Base-by-base conservation (phyloP, 2,888 invertebrate genomes). In the Abrostola triplasia region DNA sequence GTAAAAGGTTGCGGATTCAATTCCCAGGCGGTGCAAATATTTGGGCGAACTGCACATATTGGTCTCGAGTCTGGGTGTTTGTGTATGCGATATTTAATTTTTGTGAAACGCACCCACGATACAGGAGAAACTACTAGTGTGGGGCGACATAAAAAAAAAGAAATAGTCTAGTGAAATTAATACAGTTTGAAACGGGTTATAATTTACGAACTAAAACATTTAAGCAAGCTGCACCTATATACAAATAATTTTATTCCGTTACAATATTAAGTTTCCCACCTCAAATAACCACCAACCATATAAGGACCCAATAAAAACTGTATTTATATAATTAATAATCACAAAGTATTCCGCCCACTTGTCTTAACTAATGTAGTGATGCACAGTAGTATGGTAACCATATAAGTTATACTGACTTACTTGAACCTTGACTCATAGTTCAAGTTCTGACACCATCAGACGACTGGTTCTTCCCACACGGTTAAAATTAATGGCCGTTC, bases 381-480 rank as follows among this genome's bases (percentile, higher is more conserved):
- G 8, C 11, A 12, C 37, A 48, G 48, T 12, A 59, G 48, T 69
- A 35, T 59, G 36, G 38, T 58, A 36, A 10, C 76, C 71, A 61
- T 65, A 48, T 70, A 76, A 40, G 61, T 2, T 7, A 59, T 65
- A 68, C 62, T 69, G 64, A 69, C 64, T 56, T 64, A 54, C 50
- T 49, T 5, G 47, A 67, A 61, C 76, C 79, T 77, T 77, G 78
- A 59, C 12, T 59, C 66, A 68, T 63, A 40, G 49, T 8, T 13
- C 8, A 24, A 24, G 13, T 8, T 7, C 44, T 47, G 44, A 47
- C 44, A 47, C 44, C 24, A 13, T 12, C 24, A 8, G 13, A 36
- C 53, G 70, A 64, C 58, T 75, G 41, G 75, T 60, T 55, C 79
- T 54, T 48, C 76, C 79, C 79, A 77, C 79, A 67, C 72, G 56